Percentiles rank a stretch among this genome's conserved stretches.
These are phyloP conservation scores for Microplitis demolitor DNA, from an alignment of 1,140 invertebrate genomes.

Conservation along the genomic window DNA sequence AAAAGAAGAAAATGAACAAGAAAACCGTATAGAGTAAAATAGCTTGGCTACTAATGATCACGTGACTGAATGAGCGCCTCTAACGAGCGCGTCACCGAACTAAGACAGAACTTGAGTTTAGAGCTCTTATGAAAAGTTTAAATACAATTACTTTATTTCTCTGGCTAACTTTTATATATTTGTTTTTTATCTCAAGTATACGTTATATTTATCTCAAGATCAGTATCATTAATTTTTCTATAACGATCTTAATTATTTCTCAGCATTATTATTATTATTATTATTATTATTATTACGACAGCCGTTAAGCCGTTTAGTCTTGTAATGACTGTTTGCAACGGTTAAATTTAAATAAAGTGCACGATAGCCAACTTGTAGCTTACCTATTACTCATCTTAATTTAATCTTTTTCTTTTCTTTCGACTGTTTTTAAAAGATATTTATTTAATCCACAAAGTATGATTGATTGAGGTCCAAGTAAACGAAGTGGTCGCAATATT, in stretches of 20 bases:
- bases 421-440: not conserved
- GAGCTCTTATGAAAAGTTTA: not conserved
- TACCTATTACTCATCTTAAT: too few species aligned
- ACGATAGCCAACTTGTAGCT: too few species aligned
- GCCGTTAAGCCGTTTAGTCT: too few species aligned
- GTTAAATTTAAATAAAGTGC: too few species aligned
- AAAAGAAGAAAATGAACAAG: not conserved
- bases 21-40: not conserved
- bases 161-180: not conserved
- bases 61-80: not conserved
- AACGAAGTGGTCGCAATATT: conserved; percentile 16
- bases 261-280: too few species aligned
- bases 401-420: not conserved
- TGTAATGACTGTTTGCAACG: too few species aligned
- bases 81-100: not conserved
- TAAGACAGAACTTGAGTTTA: not conserved
- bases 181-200: too few species aligned
- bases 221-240: too few species aligned
- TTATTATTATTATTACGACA: too few species aligned
- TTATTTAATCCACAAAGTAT: not conserved
- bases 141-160: too few species aligned
- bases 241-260: too few species aligned
- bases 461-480: not conserved
- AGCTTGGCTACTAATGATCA: not conserved
- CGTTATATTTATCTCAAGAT: too few species aligned